Evolutionary conservation across 2,888 invertebrate species (phyloP).

Genomic region (Lasioglossum calceatum): DNA sequence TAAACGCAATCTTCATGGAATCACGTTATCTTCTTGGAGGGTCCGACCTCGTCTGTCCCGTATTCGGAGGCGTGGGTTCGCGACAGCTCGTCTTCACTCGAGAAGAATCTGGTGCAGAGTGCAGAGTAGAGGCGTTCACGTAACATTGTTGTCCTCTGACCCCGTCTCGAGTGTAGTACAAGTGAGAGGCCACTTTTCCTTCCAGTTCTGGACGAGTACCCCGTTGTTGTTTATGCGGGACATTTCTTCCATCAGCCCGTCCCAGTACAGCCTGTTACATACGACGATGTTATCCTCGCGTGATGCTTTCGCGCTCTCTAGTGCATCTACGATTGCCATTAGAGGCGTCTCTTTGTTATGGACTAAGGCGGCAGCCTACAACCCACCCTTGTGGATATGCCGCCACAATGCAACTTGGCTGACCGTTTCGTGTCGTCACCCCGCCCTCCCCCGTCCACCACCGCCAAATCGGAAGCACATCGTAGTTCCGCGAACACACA

Average conservation of each 20-base stretch:
- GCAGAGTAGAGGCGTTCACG: no score
- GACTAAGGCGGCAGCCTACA: no score
- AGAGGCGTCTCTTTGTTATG: neutral
- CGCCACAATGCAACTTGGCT: neutral
- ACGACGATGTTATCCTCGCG: neutral
- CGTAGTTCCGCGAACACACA: neutral
- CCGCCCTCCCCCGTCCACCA: no score
- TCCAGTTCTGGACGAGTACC: neutral
- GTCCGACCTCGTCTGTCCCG: no score
- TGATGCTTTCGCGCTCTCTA: neutral
- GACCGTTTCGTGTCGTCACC: neutral
- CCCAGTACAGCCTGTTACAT: neutral
- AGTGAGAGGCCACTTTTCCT: neutral
- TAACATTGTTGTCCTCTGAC: neutral
- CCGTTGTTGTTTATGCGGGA: neutral
- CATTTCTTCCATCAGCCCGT: neutral
- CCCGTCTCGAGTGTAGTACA: neutral
- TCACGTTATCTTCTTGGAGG: neutral
- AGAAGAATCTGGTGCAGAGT: no score
- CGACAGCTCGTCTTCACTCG: neutral
- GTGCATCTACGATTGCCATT: neutral
- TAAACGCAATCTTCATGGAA: neutral
- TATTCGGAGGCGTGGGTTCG: no score
- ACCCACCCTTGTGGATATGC: neutral
- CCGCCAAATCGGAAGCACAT: neutral